phyloP scores from a whole-genome alignment of 2,797 vertebrate genomes.

The Okamejei kenojei region DNA sequence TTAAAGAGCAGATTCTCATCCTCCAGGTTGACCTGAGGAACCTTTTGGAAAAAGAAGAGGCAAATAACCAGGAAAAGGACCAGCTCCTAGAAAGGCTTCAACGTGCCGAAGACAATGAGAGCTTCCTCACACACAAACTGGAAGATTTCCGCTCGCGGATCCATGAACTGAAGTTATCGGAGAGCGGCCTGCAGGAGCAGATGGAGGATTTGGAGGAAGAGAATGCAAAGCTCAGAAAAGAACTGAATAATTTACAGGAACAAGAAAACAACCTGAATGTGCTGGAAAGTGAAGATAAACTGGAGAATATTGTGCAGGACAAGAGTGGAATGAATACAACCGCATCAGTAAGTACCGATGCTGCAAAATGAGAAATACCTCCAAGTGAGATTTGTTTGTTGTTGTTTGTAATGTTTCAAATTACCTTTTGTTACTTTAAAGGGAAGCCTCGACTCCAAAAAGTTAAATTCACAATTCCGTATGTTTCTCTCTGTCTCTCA shows the following conservation, averaged over 20 bases:
- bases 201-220: slow-evolving; percentile 58
- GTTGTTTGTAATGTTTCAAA: neutral
- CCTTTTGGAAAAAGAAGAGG: slow-evolving; percentile 57
- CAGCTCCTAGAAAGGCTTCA: slow-evolving; percentile 54
- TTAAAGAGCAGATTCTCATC: slow-evolving; percentile 53
- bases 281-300: slow-evolving; percentile 6
- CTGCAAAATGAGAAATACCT: neutral
- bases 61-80: slow-evolving; percentile 49
- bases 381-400: neutral
- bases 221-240: slow-evolving; percentile 54
- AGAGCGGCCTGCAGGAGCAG: slow-evolving; percentile 56
- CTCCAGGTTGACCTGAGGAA: slow-evolving; percentile 60
- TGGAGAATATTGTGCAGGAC: neutral
- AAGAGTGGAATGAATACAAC: neutral
- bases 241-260: slow-evolving; percentile 33
- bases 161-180: slow-evolving; percentile 54
- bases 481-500: neutral
- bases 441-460: neutral
- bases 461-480: neutral
- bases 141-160: slow-evolving; percentile 58
- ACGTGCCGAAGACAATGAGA: slow-evolving; percentile 54
- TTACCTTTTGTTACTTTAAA: neutral
- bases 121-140: slow-evolving; percentile 56
- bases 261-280: slow-evolving; percentile 1
- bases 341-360: neutral